These are phyloP conservation scores for Cladorhizidae sp. DNA, from an alignment of 37 sponge, comb jelly and placozoan genomes.

Conservation along the genomic window DNA sequence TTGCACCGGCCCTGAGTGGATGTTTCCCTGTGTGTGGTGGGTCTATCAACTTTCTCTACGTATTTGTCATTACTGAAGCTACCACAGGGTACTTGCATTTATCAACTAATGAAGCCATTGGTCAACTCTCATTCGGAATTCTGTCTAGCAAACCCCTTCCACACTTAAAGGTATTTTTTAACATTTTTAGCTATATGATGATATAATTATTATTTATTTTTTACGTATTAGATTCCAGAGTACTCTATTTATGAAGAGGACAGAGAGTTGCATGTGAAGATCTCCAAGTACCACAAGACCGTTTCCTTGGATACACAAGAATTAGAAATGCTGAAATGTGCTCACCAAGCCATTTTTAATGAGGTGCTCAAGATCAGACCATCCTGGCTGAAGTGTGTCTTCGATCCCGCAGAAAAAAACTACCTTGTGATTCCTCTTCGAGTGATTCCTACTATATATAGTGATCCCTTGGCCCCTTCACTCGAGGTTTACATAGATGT, in stretches of 20 bases:
- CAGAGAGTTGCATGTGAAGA: slow-evolving; percentile 32
- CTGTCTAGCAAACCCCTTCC: slow-evolving; percentile 54
- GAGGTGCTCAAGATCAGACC: slow-evolving; percentile 38
- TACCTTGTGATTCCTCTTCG: slow-evolving; percentile 66
- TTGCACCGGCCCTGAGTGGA: slow-evolving; percentile 18
- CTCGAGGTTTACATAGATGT: slow-evolving; percentile 32
- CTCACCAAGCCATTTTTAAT: slow-evolving; percentile 43
- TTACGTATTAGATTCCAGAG: slow-evolving; percentile 41
- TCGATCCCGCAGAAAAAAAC: slow-evolving; percentile 13
- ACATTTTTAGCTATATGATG: not conserved
- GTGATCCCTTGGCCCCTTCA: not conserved
- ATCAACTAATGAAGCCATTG: not conserved
- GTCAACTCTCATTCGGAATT: slow-evolving; percentile 42
- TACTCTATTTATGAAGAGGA: slow-evolving; percentile 57
- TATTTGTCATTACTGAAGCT: slow-evolving; percentile 35
- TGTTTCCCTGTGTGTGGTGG: slow-evolving; percentile 28
- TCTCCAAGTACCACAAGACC: slow-evolving; percentile 14
- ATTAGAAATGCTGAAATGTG: slow-evolving; percentile 16
- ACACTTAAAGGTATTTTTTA: slow-evolving; percentile 32
- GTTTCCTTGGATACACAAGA: slow-evolving; percentile 17
- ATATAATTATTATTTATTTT: not conserved
- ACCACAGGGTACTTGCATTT: slow-evolving; percentile 13
- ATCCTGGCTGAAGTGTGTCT: slow-evolving; percentile 13
- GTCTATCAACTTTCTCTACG: slow-evolving; percentile 39
- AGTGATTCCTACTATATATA: not conserved